A percentile compares a stretch with the other conserved stretches of the same genome.
Conservation (phyloP, 2,113 vertebrate species). For the Pipra filicauda region DNA sequence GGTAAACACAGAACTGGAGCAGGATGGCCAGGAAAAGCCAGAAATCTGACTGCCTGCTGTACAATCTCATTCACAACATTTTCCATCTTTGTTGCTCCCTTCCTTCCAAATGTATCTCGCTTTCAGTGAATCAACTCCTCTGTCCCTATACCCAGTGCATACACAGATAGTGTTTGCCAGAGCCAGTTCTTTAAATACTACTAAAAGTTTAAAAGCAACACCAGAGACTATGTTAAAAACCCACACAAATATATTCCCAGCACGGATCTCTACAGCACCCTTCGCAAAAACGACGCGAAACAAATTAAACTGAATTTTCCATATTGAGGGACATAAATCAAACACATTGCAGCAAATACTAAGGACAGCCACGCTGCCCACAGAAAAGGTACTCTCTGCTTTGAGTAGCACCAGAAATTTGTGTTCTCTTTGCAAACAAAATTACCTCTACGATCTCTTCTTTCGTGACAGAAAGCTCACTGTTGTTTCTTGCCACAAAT, state of each 20-base stretch:
- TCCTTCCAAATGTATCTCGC: background rate
- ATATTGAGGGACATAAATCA: background rate
- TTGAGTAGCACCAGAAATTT: background rate
- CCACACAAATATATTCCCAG: background rate
- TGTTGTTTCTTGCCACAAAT: conserved; percentile 92
- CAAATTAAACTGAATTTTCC: background rate
- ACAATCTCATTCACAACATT: background rate
- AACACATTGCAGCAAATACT: background rate
- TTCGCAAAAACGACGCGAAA: background rate
- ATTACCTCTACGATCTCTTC: conserved; percentile 93
- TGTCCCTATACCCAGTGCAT: fast-evolving
- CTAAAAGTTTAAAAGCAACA: background rate
- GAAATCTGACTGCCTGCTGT: background rate
- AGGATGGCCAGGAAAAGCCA: background rate
- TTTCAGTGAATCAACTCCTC: background rate
- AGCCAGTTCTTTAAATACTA: background rate
- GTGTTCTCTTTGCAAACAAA: background rate
- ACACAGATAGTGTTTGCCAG: background rate
- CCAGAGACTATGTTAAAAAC: background rate
- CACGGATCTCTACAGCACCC: background rate
- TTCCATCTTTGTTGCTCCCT: background rate
- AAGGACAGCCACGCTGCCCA: background rate
- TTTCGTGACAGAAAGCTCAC: conserved; percentile 91
- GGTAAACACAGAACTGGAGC: background rate
- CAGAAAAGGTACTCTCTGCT: background rate